Evolutionary conservation across 2,797 vertebrate species (phyloP), one percentile per base, ranked within the genome.

Genomic region (Smutsia temminckii): DNA sequence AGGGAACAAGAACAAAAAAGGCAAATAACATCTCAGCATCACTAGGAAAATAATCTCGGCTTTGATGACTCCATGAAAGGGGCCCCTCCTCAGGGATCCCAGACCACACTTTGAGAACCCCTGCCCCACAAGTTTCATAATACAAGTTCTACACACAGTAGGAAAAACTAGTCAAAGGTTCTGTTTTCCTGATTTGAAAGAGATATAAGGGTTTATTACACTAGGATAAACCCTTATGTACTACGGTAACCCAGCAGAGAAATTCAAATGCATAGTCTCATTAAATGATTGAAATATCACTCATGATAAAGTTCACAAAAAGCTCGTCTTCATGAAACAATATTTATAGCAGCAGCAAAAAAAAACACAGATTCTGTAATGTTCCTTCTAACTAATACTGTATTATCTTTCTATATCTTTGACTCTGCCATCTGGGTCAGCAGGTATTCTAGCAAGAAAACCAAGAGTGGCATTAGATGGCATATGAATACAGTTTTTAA

Each of bases 281-380:
- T 85, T 93, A 93, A 89, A 85, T 77, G 29, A 75, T 32, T 51
- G 69, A 77, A 64, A 61, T 85, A 85, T 55, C 37, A 49, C 5
- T 34, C 25, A 49, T 40, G 29, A 77, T 83, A 83, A 93, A 93
- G 89, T 83, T 77, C 34, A 93, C 59, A 61, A 71, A 92, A 72
- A 27, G 14, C 49, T 72, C 89, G 49, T 68, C 88, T 95, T 85
- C 37, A 83, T 68, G 37, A 83, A 93, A 72, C 55, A 86, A 37
- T 86, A 68, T 68, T 86, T 14, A 49, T 3, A 85, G 75, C 6
- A 93, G 17, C 27, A 72, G 42, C 34, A 61, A 3, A 49, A 91
- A 91, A 40, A 89, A 42, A 2, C 42, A 66, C 29, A 57, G 55
- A 14, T 64, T 72, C 91, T 61, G 0, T 29, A 42, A 71, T 61